Evolutionary conservation across 2,888 invertebrate genomes (phyloP), one percentile per base, ranked within the genome.

Genomic region (Peribatodes rhomboidaria): DNA sequence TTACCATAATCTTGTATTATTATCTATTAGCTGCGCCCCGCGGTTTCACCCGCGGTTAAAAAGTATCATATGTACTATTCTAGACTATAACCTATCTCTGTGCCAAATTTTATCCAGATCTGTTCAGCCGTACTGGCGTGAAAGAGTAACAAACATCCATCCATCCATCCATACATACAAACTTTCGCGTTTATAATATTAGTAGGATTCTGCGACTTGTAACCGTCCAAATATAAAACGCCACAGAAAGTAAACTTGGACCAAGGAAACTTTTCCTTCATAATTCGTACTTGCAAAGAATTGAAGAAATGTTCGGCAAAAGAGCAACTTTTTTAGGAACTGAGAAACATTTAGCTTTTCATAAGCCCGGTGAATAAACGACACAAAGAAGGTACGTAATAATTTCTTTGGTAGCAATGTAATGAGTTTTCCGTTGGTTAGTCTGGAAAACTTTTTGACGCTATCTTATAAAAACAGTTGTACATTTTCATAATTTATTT

Each of bases 321-420:
- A 50, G 56, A 54, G 31, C 49, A 59, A 54, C 54, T 55, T 59
- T 50, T 60, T 37, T 55, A 35, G 49, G 44, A 14, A 55, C 55
- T 37, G 47, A 9, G 8, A 55, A 67, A 61, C 65, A 62, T 69
- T 65, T 61, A 69, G 62, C 62, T 53, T 66, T 69, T 69, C 61
- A 61, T 58, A 69, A 68, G 63, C 64, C 47, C 18, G 41, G 49
- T 52, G 64, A 68, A 68, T 65, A 65, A 65, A 68, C 61, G 69
- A 64, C 49, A 55, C 55, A 46, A 58, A 58, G 47, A 41, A 53
- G 58, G 57, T 31, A 39, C 16, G 53, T 63, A 54, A 33, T 58
- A 47, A 47, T 63, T 58, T 58, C 22, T 58, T 53, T 47, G 39
- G 52, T 20, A 37, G 47, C 39, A 33, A 46, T 46, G 58, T 18